Evolutionary conservation across 2,113 vertebrate species (phyloP).

Genomic region (Pteropus alecto): DNA sequence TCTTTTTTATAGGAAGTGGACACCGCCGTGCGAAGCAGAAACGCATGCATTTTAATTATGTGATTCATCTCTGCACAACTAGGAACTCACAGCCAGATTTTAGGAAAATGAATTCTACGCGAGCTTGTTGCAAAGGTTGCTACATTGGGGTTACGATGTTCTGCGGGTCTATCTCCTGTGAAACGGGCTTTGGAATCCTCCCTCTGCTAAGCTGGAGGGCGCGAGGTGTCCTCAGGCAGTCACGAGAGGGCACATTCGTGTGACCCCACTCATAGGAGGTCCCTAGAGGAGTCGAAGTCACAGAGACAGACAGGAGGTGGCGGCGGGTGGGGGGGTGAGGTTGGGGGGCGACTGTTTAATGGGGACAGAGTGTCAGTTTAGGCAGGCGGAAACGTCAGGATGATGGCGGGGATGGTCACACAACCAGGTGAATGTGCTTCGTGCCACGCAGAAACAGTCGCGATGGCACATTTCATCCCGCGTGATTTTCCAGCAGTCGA

Average conservation of each 20-base stretch:
- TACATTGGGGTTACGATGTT: not conserved
- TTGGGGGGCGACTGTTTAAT: not conserved
- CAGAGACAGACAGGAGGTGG: fast-evolving
- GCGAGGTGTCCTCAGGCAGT: fast-evolving
- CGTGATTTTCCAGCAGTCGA: too few species aligned
- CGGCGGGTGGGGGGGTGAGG: too few species aligned
- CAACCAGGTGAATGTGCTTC: not conserved
- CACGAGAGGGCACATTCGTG: fast-evolving
- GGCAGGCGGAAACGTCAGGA: too few species aligned
- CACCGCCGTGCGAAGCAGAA: not conserved
- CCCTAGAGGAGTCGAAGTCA: fast-evolving
- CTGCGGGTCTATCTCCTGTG: not conserved
- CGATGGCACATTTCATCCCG: too few species aligned
- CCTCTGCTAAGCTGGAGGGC: too few species aligned
- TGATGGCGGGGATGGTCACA: fast-evolving
- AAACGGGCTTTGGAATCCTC: not conserved
- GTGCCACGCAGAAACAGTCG: too few species aligned
- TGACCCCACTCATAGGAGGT: fast-evolving
- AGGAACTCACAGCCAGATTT: not conserved
- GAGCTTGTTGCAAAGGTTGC: not conserved
- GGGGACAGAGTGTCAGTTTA: fast-evolving
- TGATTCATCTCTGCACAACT: not conserved
- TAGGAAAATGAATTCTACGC: not conserved
- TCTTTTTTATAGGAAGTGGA: not conserved
- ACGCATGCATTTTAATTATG: not conserved